Conservation (phyloP, 2,113 vertebrate species). For the Syngnathus floridae region DNA sequence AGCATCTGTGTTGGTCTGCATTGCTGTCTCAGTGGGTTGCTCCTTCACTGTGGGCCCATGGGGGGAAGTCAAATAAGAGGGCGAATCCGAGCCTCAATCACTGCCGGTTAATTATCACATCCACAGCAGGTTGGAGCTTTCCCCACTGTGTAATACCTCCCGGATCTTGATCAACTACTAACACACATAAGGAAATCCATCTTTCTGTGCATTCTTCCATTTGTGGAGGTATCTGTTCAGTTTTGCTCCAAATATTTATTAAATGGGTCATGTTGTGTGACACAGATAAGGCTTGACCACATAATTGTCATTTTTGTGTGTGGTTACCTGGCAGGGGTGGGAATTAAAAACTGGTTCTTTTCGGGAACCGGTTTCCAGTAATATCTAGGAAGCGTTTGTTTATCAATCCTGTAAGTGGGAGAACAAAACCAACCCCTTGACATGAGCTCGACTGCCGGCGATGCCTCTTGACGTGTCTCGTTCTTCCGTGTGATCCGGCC, state of each 20-base stretch:
- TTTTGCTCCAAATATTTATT: not conserved
- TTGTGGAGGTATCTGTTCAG: not conserved
- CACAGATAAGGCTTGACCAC: not conserved
- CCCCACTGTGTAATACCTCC: slow-evolving; percentile 32
- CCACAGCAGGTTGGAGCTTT: slow-evolving; percentile 51
- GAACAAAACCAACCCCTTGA: too few species aligned
- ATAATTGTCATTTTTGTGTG: not conserved
- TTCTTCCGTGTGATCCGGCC: not conserved
- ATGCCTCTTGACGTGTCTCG: not conserved
- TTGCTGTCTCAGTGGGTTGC: slow-evolving; percentile 32
- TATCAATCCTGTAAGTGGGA: not conserved
- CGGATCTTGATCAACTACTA: slow-evolving; percentile 29
- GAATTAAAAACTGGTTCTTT: not conserved
- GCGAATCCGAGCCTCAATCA: slow-evolving; percentile 62
- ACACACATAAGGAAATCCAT: not conserved
- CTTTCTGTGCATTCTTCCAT: not conserved
- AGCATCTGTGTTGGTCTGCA: slow-evolving; percentile 15
- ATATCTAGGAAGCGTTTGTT: not conserved
- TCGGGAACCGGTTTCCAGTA: not conserved
- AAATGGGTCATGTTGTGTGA: not conserved
- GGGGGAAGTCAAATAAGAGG: slow-evolving; percentile 57
- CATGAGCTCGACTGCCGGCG: too few species aligned
- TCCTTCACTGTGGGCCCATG: slow-evolving; percentile 34
- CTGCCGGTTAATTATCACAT: slow-evolving; percentile 67
- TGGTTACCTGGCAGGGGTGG: not conserved